Conservation (phyloP, 2,797 vertebrate species). For the Falco peregrinus region DNA sequence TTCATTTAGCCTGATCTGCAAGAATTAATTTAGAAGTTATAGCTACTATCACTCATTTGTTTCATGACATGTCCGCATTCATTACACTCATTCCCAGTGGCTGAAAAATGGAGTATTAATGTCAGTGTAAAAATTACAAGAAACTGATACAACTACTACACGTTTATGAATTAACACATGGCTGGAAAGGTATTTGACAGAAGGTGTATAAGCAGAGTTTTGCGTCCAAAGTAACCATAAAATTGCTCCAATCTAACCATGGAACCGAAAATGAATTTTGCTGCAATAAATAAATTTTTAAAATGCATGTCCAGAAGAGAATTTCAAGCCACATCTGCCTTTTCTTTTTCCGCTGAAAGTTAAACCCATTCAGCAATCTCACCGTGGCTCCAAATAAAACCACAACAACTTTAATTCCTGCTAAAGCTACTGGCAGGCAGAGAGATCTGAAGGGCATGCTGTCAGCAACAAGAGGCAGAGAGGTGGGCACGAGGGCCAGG, state of each 20-base stretch:
- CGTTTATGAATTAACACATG: neutral
- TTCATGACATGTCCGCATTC: constrained; percentile 27
- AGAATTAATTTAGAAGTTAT: constrained; percentile 61
- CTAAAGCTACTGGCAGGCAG: neutral
- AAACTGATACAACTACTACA: neutral
- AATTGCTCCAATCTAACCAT: neutral
- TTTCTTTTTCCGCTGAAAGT: neutral
- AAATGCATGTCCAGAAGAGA: neutral
- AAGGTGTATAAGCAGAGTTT: neutral
- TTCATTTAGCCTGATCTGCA: constrained; percentile 91
- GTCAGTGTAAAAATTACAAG: neutral
- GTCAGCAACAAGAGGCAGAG: neutral
- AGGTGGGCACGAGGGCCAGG: rapidly evolving
- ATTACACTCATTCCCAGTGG: constrained; percentile 29
- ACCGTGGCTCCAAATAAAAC: neutral
- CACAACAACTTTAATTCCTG: neutral
- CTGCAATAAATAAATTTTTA: neutral
- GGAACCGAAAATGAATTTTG: neutral
- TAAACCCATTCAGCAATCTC: neutral
- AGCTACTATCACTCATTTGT: constrained; percentile 28
- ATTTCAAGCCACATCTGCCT: neutral
- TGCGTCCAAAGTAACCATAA: neutral
- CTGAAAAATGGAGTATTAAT: constrained; percentile 13
- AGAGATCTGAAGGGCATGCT: neutral
- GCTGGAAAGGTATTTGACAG: neutral